These are phyloP conservation scores for Zaprionus davidi DNA, from an alignment of 1,140 invertebrate genomes.

Conservation along the genomic window DNA sequence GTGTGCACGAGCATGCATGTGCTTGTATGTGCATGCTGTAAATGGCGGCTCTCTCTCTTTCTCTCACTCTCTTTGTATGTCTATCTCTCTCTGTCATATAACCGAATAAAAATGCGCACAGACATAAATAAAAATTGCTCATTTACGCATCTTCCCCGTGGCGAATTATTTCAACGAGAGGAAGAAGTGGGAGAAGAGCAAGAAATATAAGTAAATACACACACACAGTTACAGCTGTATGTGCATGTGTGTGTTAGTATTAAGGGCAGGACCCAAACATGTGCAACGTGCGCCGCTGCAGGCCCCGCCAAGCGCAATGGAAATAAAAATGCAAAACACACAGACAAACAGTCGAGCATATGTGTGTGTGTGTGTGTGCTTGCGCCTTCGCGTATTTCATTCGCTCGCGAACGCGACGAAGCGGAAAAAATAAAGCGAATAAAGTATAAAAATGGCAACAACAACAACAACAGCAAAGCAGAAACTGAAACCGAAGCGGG, in stretches of 20 bases:
- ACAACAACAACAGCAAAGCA: constrained; percentile 71
- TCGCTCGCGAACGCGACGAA: constrained; percentile 77
- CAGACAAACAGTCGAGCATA: constrained; percentile 22
- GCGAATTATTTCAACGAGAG: constrained; percentile 74
- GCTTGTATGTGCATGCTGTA: constrained; percentile 3
- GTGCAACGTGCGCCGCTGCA: constrained; percentile 66
- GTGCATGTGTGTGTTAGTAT: constrained; percentile 7
- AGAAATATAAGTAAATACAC: constrained; percentile 25
- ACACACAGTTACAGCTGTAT: background rate
- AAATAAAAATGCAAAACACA: constrained; percentile 79
- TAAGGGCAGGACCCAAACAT: constrained; percentile 64
- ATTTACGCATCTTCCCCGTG: constrained; percentile 76
- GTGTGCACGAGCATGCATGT: background rate
- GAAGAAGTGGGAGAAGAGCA: constrained; percentile 12
- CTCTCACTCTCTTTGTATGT: background rate
- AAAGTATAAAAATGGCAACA: constrained; percentile 82
- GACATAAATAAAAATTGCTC: constrained; percentile 75
- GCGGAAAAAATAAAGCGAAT: constrained; percentile 83
- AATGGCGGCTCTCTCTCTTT: constrained; percentile 19
- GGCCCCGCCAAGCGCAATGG: constrained; percentile 58
- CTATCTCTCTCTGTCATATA: constrained; percentile 11
- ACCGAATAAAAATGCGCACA: constrained; percentile 43
- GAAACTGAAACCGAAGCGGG: constrained; percentile 62
- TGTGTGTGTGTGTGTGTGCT: constrained; percentile 27
- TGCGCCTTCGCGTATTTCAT: constrained; percentile 73